A percentile compares a stretch with the other conserved stretches of the same genome.
phyloP scores from a whole-genome alignment of 2,113 vertebrate genomes.

The Ceuthmochares aereus region DNA sequence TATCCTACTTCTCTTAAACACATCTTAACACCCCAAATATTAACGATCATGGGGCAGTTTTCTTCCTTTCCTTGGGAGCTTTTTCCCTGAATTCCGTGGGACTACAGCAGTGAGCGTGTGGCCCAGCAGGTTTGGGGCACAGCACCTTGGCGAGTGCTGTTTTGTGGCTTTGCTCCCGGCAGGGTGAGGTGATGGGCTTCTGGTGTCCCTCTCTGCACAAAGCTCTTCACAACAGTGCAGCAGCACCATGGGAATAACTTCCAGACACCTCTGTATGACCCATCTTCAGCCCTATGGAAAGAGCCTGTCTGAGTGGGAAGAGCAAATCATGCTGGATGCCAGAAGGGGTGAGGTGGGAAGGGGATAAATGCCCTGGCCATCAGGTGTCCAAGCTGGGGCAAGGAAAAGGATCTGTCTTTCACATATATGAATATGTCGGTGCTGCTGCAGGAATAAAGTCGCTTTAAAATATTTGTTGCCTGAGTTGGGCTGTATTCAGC shows the following conservation, averaged over 20 bases:
- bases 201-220: not conserved
- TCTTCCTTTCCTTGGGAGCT: not conserved
- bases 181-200: not conserved
- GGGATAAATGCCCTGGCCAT: not conserved
- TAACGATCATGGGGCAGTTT: not conserved
- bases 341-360: not conserved
- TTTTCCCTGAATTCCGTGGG: fast-evolving
- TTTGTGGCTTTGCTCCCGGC: no score
- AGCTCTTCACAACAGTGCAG: not conserved
- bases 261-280: not conserved
- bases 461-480: not conserved
- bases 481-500: not conserved
- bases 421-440: not conserved
- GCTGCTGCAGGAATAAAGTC: not conserved
- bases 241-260: not conserved
- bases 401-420: not conserved
- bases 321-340: not conserved
- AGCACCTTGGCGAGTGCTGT: no score
- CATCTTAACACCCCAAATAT: not conserved
- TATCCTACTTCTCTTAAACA: not conserved
- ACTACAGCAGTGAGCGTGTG: not conserved
- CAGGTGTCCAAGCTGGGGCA: not conserved
- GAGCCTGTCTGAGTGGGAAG: not conserved
- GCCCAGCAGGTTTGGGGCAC: not conserved
- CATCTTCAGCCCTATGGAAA: fast-evolving